Base-by-base conservation (phyloP, 2,888 invertebrate genomes). In the Caenorhabditis afra region DNA sequence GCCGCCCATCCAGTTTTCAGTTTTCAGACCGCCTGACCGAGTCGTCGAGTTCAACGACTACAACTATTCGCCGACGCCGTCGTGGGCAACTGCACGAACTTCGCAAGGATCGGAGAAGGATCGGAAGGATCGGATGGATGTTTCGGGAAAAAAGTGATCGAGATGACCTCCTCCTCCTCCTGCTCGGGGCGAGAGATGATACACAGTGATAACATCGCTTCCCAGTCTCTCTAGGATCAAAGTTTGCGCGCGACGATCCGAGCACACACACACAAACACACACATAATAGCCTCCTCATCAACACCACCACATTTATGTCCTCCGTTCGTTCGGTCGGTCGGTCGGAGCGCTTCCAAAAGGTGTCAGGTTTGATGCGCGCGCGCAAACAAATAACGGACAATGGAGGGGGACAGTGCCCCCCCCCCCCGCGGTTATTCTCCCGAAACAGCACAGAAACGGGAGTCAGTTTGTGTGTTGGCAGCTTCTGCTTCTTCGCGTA, bases 341-440 rank as follows among this genome's bases (percentile, higher is more conserved):
- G 37, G 37, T 8, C 37, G 11, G 41, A 53, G 50, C 41, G 53
- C 44, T 35, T 57, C 45, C 52, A 59, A 53, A 59, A 68, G 68
- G 68, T 68, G 68, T 68, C 68, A 68, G 68, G 59, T 68, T 68
- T 61, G 52, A 47, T 41, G 29, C 37, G 50, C 64, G 52, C 52
- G 52, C 52, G 68, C 29, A 29, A 68, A 47, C 68, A 68, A 68
- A 68, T n/a, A 68, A 20, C 11, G 41, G 50, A 58, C 50, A n/a
- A 18, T 16, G 18, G 18, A 8, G 29, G 52, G 47, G 67, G 58
- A n/a, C n/a, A n/a, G n/a, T n/a, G n/a, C n/a, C n/a, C n/a, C n/a
- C n/a, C n/a, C n/a, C n/a, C n/a, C n/a, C n/a, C n/a, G n/a, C n/a
- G n/a, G n/a, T n/a, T n/a, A n/a, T n/a, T n/a, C n/a, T n/a, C 29